Evolutionary conservation across 1,140 invertebrate species (phyloP), one percentile per base, ranked within the genome.

Genomic region (Brachionus sp.): DNA sequence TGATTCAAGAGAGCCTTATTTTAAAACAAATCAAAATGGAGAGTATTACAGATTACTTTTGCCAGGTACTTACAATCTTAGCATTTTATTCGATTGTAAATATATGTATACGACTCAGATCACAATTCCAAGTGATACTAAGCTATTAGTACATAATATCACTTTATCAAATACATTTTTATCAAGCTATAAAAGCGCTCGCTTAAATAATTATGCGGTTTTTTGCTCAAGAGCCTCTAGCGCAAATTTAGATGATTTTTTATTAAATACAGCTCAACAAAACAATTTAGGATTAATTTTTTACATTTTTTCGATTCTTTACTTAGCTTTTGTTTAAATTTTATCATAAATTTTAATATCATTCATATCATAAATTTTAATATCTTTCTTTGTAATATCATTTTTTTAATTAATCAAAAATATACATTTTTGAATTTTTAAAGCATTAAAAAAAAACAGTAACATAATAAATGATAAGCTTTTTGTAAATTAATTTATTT

Each of bases 11-110:
- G 7, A 66, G 16, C 80, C 80, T 12, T 33, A 35, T 35, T 66
- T 82, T 53, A 82, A 82, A 68, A 44, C 57, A 42, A 82, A 66
- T 10, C 35, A 66, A 50, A 44, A 50, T 33, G 78, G 78, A 82
- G 78, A 82, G 39, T 82, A 66, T 82, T 82, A 42, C 2, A 33
- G 78, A 29, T 42, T 82, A 1, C 35, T 82, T 10, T 19, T 70
- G 16, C 57, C 78, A 13, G 78, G 78, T 82, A 9, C 7, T 39
- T 82, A 82, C 57, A 66, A 66, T 44, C 29, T 82, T 25, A 44
- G 19, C 19, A 13, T 82, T 23, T 25, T 80, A 33, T 80, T 80
- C 10, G 33, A 66, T n/a, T 80, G 77, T 42, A 25, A 10, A 5
- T n/a, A 12, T 10, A 10, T 62, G 5, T 62, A 62, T 23, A n/a